Percentiles rank a stretch among this genome's conserved stretches.
Conservation (phyloP, 2,113 vertebrate species). For the Crotalus tigris region DNA sequence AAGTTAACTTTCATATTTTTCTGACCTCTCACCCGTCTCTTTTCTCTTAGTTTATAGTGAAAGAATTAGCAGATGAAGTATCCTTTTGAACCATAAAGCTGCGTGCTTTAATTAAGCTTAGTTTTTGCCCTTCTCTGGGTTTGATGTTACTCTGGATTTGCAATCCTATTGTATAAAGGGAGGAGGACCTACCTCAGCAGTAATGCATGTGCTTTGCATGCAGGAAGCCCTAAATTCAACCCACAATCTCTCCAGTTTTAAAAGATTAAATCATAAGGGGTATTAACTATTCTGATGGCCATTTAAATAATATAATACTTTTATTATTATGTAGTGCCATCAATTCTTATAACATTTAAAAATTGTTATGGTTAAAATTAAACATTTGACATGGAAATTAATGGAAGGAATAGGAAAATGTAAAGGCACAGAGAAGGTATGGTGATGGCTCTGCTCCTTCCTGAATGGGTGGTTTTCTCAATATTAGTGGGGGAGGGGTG, state of each 20-base stretch:
- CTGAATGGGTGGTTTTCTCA: neutral
- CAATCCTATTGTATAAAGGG: neutral
- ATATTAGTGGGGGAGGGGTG: neutral
- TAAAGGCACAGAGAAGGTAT: neutral
- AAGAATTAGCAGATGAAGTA: neutral
- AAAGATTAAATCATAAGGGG: neutral
- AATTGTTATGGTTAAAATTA: neutral
- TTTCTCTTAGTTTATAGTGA: conserved; percentile 17
- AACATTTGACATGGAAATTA: neutral
- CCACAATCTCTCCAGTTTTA: neutral
- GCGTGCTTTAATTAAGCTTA: conserved; percentile 14
- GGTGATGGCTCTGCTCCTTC: neutral
- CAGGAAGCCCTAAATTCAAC: neutral
- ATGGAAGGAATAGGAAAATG: neutral
- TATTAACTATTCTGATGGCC: too few relatives aligned
- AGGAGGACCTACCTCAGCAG: neutral
- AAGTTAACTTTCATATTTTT: conserved; percentile 42
- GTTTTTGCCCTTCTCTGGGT: neutral
- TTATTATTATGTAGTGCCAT: neutral
- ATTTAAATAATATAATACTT: neutral
- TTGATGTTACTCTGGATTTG: neutral
- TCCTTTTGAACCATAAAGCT: conserved; percentile 24
- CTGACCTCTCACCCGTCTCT: conserved; percentile 9
- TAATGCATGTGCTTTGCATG: neutral
- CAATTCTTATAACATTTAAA: neutral